phyloP scores from a whole-genome alignment of 2,888 invertebrate genomes.

The Habrosyne pyritoides region DNA sequence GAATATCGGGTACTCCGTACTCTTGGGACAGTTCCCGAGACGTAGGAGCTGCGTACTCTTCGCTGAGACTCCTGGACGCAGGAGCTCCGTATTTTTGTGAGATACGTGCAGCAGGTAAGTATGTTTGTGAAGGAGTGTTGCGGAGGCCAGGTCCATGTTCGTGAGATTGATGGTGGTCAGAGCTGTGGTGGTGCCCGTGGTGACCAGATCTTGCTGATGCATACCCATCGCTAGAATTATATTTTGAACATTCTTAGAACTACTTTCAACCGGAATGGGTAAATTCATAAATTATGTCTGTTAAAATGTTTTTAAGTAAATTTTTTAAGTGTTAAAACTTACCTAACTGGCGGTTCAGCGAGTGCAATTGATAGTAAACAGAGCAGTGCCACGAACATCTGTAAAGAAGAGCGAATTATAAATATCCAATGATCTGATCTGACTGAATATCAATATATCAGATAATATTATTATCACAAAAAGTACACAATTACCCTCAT shows the following conservation, averaged over 20 bases:
- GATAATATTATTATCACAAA: too few species aligned
- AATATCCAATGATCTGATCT: too few species aligned
- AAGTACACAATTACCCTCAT: conserved; percentile 35
- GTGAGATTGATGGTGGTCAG: conserved; percentile 21
- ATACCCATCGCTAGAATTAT: conserved; percentile 57
- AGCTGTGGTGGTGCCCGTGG: conserved; percentile 11
- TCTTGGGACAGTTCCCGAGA: conserved; percentile 34
- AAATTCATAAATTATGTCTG: not conserved
- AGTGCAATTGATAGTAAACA: conserved; percentile 47
- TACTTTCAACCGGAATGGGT: not conserved
- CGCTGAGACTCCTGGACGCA: conserved; percentile 16
- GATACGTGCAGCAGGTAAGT: too few species aligned
- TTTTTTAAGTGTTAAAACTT: conserved; percentile 37
- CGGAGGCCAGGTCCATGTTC: too few species aligned
- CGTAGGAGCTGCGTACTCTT: conserved; percentile 13
- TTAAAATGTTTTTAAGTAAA: too few species aligned
- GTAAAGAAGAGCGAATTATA: conserved; percentile 36
- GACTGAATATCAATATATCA: too few species aligned
- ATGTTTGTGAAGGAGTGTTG: too few species aligned
- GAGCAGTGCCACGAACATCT: conserved; percentile 51
- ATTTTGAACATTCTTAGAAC: conserved; percentile 10
- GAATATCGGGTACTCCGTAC: conserved; percentile 22
- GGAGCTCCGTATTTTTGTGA: too few species aligned
- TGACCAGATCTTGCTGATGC: conserved; percentile 44
- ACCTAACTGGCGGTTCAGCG: conserved; percentile 74